phyloP scores from a whole-genome alignment of 2,888 invertebrate genomes.

The Siphlonurus alternatus region DNA sequence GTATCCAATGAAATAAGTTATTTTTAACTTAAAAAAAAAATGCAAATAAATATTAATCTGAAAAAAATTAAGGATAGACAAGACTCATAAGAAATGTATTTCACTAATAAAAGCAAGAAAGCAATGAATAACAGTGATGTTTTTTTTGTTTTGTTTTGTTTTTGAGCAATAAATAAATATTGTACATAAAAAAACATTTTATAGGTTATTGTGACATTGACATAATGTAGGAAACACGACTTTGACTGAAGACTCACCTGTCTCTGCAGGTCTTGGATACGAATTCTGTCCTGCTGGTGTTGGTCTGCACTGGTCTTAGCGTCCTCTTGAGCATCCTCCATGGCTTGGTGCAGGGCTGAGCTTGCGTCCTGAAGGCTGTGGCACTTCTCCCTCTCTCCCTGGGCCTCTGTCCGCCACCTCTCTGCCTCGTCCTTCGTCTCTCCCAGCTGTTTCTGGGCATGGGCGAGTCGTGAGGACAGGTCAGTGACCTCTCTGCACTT shows the following conservation, averaged over 20 bases:
- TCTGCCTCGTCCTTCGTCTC: background rate
- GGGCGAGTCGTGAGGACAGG: background rate
- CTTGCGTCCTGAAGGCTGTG: background rate
- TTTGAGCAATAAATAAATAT: no score
- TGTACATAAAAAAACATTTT: no score
- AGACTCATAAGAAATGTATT: no score
- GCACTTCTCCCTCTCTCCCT: background rate
- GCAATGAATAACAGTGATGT: no score
- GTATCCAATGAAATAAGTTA: no score
- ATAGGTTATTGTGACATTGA: no score
- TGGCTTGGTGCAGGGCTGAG: background rate
- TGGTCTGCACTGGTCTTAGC: background rate
- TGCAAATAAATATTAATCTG: no score
- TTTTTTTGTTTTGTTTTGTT: no score
- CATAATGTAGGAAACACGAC: no score
- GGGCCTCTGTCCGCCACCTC: background rate
- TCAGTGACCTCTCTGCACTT: background rate
- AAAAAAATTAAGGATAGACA: no score
- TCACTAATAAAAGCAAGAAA: no score
- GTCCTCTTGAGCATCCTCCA: background rate
- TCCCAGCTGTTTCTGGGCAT: background rate
- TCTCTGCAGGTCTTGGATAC: background rate
- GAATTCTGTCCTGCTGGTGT: background rate
- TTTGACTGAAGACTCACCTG: background rate
- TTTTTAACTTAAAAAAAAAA: no score